Evolutionary conservation across 2,797 vertebrate species (phyloP), one percentile per base, ranked within the genome.

Genomic region (Rhinophrynus dorsalis): DNA sequence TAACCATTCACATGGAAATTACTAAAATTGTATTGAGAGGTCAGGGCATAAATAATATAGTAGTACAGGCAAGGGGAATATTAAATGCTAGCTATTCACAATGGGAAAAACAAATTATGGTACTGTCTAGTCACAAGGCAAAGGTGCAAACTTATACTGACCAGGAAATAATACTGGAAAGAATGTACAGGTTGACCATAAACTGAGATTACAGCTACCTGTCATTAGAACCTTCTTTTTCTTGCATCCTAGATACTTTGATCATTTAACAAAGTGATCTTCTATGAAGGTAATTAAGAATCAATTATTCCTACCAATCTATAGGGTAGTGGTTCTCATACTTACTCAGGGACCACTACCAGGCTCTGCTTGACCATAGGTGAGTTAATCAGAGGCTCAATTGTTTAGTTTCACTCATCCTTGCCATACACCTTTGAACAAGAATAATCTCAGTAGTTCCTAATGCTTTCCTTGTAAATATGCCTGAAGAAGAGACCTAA

Each of bases 231-330:
- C 21, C 42, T 15, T 26, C 18, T 38, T 9, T 40, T 10, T 24
- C 27, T 13, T 2, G 35, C 15, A 15, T 32, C 63, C 40, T 27
- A 13, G 17, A 60, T 10, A 47, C 17, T 42, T 61, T 54, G 57
- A 48, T 35, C 57, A 54, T 51, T 54, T 42, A 9, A 17, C 44
- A 40, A 12, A 8, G 15, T 12, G 11, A 29, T 68, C 56, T 68
- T 56, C 44, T 51, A 24, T 54, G 44, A 69, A 69, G 67, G 58
- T 69, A 20, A 37, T 69, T 61, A 69, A 58, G 17, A 27, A 61
- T 35, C 62, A 62, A 69, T 69, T 51, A 69, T 59, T 59, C 62
- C 48, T 24, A 29, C 32, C 47, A 44, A 38, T 54, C 37, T 62
- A 26, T 6, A 33, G 37, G 48, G 48, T 30, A 29, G 9, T n/a